Percentiles rank a stretch among this genome's conserved stretches.
Evolutionary conservation across 2,888 invertebrate species (phyloP).

Genomic region (Zaprionus lineosus): DNA sequence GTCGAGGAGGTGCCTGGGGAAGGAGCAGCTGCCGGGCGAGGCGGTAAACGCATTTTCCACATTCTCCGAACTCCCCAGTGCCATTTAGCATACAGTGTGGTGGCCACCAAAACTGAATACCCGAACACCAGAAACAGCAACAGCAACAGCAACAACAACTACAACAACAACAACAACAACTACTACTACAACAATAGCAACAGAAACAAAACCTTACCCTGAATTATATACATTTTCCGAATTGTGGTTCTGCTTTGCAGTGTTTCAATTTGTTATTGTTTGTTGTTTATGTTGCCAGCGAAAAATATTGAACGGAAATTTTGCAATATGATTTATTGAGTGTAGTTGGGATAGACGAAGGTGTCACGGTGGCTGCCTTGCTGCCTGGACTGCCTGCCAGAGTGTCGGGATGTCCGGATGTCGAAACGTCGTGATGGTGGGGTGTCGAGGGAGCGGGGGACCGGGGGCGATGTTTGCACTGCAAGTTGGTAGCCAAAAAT

Average conservation of each 20-base stretch:
- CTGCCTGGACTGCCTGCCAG: too few species aligned
- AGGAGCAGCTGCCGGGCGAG: conserved; percentile 4
- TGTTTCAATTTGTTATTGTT: conserved; percentile 72
- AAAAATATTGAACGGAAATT: conserved; percentile 77
- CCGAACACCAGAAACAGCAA: not conserved
- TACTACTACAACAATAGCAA: not conserved
- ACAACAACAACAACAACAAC: not conserved
- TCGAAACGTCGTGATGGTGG: not conserved
- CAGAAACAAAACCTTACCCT: conserved; percentile 9
- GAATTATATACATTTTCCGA: conserved; percentile 40
- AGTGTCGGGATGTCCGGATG: too few species aligned
- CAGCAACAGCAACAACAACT: not conserved
- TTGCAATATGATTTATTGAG: conserved; percentile 72
- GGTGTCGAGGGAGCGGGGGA: not conserved
- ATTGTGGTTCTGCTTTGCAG: conserved; percentile 5
- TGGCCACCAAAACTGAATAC: conserved; percentile 25
- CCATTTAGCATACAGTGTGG: conserved; percentile 71
- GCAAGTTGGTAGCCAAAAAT: conserved; percentile 64
- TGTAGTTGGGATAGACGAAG: conserved; percentile 7
- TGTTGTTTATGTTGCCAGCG: conserved; percentile 64
- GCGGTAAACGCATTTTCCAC: conserved; percentile 61
- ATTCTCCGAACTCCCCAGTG: conserved; percentile 48
- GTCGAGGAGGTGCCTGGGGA: conserved; percentile 8
- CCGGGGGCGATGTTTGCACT: conserved; percentile 20
- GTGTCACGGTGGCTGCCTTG: too few species aligned